These are phyloP conservation scores for Mimas tiliae DNA, from an alignment of 2,888 invertebrate genomes.

Conservation along the genomic window DNA sequence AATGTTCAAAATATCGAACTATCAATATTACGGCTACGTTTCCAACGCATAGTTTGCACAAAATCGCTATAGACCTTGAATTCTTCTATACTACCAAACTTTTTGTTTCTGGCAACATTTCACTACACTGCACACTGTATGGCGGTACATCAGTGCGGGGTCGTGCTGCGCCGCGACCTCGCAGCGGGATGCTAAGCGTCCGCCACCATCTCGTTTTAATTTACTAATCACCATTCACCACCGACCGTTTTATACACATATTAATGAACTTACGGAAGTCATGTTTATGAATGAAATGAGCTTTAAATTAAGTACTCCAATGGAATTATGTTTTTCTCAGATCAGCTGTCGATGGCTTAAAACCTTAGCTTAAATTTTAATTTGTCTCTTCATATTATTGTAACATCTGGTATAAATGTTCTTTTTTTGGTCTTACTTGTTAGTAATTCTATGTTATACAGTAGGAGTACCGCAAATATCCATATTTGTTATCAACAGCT, in stretches of 20 bases:
- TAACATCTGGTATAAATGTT: too few species aligned
- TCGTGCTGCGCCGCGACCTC: conserved; percentile 78
- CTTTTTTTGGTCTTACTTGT: too few species aligned
- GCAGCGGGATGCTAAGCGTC: conserved; percentile 66
- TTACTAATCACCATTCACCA: conserved; percentile 61
- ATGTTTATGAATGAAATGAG: conserved; percentile 8
- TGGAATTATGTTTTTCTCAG: not conserved
- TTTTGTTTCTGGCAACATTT: conserved; percentile 75
- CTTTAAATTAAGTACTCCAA: not conserved
- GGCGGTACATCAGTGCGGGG: conserved; percentile 63
- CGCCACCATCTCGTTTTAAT: conserved; percentile 78
- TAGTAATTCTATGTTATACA: too few species aligned
- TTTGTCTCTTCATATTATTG: not conserved
- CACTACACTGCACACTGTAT: conserved; percentile 53
- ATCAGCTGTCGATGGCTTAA: not conserved
- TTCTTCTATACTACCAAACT: conserved; percentile 39
- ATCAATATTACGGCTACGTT: too few species aligned
- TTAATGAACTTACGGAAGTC: conserved; percentile 35
- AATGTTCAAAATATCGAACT: too few species aligned
- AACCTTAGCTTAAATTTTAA: too few species aligned
- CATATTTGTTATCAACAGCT: too few species aligned
- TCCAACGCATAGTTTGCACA: not conserved
- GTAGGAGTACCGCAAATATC: too few species aligned
- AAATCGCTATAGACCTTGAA: not conserved
- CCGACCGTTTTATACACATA: conserved; percentile 38